A percentile compares a stretch with the other conserved stretches of the same genome.
Conservation (phyloP, 2,888 invertebrate species). For the Teleogryllus oceanicus region DNA sequence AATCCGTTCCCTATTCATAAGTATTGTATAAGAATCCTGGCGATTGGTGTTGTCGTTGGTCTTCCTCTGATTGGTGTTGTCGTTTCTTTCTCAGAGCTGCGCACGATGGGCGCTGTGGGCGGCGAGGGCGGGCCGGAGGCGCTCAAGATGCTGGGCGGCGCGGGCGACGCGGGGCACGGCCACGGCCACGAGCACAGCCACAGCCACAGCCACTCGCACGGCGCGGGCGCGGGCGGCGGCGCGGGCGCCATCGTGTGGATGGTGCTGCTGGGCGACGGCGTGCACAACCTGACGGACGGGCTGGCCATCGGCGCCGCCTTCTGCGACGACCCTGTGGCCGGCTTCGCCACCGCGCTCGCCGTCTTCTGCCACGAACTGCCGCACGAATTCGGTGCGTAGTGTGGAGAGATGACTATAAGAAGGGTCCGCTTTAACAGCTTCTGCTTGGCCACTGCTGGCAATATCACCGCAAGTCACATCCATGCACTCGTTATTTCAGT, state of each 20-base stretch:
- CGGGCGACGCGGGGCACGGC: conserved; percentile 24
- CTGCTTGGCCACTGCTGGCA: no score
- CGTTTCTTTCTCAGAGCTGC: not conserved
- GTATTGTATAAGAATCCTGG: no score
- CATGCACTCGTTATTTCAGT: no score
- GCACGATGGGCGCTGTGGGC: not conserved
- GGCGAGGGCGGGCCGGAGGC: not conserved
- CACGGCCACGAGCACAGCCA: conserved; percentile 29
- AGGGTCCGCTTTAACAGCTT: no score
- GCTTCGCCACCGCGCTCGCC: conserved; percentile 72
- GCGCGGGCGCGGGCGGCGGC: conserved; percentile 32
- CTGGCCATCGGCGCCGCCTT: conserved; percentile 78
- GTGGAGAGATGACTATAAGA: no score
- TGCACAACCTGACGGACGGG: conserved; percentile 78
- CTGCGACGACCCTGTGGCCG: conserved; percentile 66
- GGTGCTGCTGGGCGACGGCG: conserved; percentile 75
- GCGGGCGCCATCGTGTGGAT: conserved; percentile 67
- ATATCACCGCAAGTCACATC: no score
- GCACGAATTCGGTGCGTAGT: conserved; percentile 63
- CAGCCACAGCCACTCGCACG: conserved; percentile 32
- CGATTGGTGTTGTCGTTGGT: no score
- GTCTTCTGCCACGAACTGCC: conserved; percentile 79
- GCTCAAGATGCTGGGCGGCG: conserved; percentile 54
- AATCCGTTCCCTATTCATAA: no score
- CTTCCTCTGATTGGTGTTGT: no score